Conservation (phyloP, 2,113 vertebrate genomes). For the Colaptes auratus region DNA sequence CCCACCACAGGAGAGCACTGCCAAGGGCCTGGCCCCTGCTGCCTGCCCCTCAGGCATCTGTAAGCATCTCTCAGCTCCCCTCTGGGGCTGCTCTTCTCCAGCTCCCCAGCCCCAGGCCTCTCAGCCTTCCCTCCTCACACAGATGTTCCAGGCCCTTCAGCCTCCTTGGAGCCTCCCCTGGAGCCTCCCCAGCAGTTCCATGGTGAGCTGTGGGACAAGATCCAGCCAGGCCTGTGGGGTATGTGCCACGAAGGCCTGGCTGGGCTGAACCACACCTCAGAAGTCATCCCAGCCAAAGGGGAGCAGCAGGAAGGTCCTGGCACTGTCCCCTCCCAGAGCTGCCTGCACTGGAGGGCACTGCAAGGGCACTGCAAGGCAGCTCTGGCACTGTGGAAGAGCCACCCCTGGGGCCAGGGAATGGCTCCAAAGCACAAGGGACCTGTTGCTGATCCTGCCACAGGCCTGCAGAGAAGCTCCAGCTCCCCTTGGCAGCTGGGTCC, state of each 20-base stretch:
- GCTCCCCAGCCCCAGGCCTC: too few relatives aligned
- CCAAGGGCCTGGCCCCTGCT: too few relatives aligned
- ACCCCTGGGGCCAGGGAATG: not conserved
- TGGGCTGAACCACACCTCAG: not conserved
- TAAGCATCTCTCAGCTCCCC: too few relatives aligned
- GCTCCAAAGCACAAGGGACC: not conserved
- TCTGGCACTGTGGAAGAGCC: not conserved
- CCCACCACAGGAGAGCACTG: too few relatives aligned
- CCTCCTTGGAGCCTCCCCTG: too few relatives aligned
- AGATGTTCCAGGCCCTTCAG: too few relatives aligned
- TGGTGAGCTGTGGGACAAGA: not conserved
- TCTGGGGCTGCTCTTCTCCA: too few relatives aligned
- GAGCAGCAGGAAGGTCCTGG: not conserved
- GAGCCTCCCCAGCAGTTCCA: too few relatives aligned
- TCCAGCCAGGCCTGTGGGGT: fast-evolving
- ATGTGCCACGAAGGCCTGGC: not conserved
- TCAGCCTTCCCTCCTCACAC: too few relatives aligned
- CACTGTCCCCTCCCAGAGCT: fast-evolving
- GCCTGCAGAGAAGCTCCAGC: not conserved
- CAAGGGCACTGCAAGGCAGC: slow-evolving; percentile 6
- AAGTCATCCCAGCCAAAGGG: not conserved
- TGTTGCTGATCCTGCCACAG: not conserved
- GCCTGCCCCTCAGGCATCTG: too few relatives aligned
- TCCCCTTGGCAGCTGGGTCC: not conserved
- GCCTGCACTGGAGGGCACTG: slow-evolving; percentile 24